phyloP scores from a whole-genome alignment of 1,140 invertebrate species.

The Tetragnatha versicolor region DNA sequence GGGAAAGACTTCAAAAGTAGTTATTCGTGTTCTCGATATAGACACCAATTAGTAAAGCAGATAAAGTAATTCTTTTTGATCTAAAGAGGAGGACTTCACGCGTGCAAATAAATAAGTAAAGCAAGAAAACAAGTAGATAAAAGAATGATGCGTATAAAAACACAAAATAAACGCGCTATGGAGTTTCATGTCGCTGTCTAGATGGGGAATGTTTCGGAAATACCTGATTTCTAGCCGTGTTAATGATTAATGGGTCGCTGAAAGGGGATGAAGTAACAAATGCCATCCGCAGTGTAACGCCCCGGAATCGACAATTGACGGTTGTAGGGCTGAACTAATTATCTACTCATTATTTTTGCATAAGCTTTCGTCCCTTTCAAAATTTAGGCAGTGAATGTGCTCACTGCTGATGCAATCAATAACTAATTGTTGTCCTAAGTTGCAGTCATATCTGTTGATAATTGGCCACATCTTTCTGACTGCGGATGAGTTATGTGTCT shows the following conservation, averaged over 20 bases:
- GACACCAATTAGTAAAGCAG: constrained; percentile 40
- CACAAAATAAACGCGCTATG: constrained; percentile 19
- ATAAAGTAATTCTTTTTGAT: constrained; percentile 52
- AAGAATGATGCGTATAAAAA: constrained; percentile 32
- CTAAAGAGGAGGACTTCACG: constrained; percentile 17
- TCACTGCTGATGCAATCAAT: too few species aligned
- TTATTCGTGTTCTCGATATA: constrained; percentile 49
- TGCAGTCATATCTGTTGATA: too few species aligned
- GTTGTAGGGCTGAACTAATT: neutral
- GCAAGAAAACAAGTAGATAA: constrained; percentile 23
- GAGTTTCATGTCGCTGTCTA: constrained; percentile 49
- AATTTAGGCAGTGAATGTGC: too few species aligned
- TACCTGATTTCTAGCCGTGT: constrained; percentile 45
- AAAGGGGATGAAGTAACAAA: constrained; percentile 18
- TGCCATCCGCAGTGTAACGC: neutral
- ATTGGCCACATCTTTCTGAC: too few species aligned
- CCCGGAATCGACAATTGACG: neutral
- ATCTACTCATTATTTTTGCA: too few species aligned
- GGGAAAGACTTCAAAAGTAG: constrained; percentile 36
- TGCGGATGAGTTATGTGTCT: too few species aligned
- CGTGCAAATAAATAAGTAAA: constrained; percentile 27
- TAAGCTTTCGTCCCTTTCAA: too few species aligned
- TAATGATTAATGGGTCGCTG: constrained; percentile 47
- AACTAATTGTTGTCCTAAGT: too few species aligned
- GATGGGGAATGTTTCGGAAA: constrained; percentile 52